A percentile compares a stretch with the other conserved stretches of the same genome.
These are phyloP conservation scores for Drosophila ezoana DNA, from an alignment of 2,888 invertebrate species.

Conservation along the genomic window DNA sequence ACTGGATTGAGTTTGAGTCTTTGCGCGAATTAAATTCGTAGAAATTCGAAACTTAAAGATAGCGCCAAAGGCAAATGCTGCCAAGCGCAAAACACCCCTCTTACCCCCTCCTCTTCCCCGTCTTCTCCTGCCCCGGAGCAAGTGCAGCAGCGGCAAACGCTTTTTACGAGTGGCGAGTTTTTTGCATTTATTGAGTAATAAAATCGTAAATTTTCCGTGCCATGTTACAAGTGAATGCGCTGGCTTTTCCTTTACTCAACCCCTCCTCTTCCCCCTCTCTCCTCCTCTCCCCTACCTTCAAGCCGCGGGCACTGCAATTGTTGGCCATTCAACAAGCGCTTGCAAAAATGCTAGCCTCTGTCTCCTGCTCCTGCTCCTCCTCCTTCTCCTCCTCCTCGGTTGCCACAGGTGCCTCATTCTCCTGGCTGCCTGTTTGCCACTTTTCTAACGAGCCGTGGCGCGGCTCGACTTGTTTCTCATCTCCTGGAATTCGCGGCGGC, in stretches of 20 bases:
- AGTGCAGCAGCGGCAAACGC: slow-evolving; percentile 40
- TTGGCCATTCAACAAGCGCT: slow-evolving; percentile 71
- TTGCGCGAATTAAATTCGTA: slow-evolving; percentile 45
- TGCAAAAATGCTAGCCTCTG: slow-evolving; percentile 32
- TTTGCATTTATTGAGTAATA: slow-evolving; percentile 80
- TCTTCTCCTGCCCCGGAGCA: background rate
- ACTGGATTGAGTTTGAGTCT: slow-evolving; percentile 1
- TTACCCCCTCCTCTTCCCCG: background rate
- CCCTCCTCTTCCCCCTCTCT: background rate
- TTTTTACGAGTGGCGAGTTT: slow-evolving; percentile 70
- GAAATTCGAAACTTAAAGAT: slow-evolving; percentile 41
- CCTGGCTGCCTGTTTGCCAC: slow-evolving; percentile 42
- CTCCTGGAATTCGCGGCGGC: slow-evolving; percentile 31
- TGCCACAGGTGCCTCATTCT: slow-evolving; percentile 53
- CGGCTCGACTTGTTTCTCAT: slow-evolving; percentile 8
- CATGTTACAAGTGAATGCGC: slow-evolving; percentile 70
- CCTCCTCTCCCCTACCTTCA: background rate
- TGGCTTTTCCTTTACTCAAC: slow-evolving; percentile 9
- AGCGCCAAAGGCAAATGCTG: slow-evolving; percentile 10
- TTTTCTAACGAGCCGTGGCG: slow-evolving; percentile 66
- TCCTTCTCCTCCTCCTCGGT: slow-evolving; percentile 14
- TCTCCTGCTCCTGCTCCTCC: slow-evolving; percentile 11
- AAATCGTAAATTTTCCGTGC: slow-evolving; percentile 76
- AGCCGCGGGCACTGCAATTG: slow-evolving; percentile 59
- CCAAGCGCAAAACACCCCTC: background rate